Evolutionary conservation across 2,113 vertebrate species (phyloP).

Genomic region (Chamaetylas fuelleborni): DNA sequence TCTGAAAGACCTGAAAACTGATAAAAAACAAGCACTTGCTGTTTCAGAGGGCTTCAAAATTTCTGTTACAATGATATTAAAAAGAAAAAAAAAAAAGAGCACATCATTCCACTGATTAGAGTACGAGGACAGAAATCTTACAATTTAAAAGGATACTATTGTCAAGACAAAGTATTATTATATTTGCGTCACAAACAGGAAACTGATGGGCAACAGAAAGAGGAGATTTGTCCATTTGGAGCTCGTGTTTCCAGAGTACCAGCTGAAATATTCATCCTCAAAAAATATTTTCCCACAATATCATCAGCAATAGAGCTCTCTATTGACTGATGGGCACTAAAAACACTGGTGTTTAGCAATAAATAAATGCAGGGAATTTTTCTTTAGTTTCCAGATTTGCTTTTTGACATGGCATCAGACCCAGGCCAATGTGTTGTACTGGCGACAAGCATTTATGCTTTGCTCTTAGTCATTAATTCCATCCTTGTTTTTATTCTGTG

Average conservation of each 20-base stretch:
- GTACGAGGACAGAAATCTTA: not conserved
- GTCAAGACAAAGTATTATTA: not conserved
- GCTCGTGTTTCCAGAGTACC: not conserved
- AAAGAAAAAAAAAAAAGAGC: not conserved
- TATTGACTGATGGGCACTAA: not conserved
- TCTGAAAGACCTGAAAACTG: not conserved
- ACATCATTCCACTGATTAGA: not conserved
- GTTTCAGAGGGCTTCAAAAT: not conserved
- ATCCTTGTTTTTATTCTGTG: not conserved
- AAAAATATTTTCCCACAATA: not conserved
- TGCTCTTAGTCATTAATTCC: not conserved
- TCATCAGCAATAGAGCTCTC: not conserved
- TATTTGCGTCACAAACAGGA: not conserved
- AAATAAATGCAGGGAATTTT: not conserved
- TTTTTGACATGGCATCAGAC: conserved; percentile 4
- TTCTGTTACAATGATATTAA: not conserved
- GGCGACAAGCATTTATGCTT: not conserved
- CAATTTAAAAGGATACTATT: not conserved
- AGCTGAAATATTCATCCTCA: not conserved
- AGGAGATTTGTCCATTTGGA: not conserved
- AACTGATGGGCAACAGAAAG: not conserved
- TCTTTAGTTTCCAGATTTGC: not conserved
- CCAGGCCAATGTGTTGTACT: not conserved
- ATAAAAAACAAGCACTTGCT: not conserved
- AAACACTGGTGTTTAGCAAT: not conserved